Percentiles rank a stretch among this genome's conserved stretches.
Evolutionary conservation across 1,140 invertebrate species (phyloP).

Genomic region (Yoshiicerus persimilis): DNA sequence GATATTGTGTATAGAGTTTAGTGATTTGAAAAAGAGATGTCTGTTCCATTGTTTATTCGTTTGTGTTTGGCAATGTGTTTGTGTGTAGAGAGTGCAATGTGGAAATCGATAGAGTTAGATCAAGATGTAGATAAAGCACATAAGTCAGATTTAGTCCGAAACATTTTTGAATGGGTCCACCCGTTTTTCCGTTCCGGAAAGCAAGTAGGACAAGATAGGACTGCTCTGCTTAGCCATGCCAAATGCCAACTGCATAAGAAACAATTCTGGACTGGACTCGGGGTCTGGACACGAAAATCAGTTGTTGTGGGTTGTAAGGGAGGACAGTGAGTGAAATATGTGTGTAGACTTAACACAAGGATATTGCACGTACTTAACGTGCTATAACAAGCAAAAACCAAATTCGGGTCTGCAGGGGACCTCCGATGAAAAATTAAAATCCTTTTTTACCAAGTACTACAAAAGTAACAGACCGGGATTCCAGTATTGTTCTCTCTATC

Average conservation of each 20-base stretch:
- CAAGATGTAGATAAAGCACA: not conserved
- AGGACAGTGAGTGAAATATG: not conserved
- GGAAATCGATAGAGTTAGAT: constrained; percentile 4
- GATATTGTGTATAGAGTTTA: not conserved
- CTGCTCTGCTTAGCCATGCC: not conserved
- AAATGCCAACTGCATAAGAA: not conserved
- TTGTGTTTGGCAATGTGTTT: not conserved
- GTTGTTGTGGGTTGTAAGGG: not conserved
- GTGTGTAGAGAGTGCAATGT: not conserved
- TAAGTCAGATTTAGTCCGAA: constrained; percentile 8
- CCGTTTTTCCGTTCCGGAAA: not conserved
- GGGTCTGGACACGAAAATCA: not conserved
- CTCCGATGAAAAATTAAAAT: constrained; percentile 27
- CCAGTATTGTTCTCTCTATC: too few relatives aligned
- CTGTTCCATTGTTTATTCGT: not conserved
- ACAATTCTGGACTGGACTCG: not conserved
- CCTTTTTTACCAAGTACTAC: not conserved
- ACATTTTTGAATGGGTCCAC: constrained; percentile 12
- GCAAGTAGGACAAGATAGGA: not conserved
- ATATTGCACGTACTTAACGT: not conserved
- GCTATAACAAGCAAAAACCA: not conserved
- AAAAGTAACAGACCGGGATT: too few relatives aligned
- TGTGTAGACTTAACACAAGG: not conserved
- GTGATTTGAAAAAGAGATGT: not conserved
- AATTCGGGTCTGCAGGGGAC: not conserved